Conservation (phyloP, 2,888 invertebrate genomes). For the Helleia helle region DNA sequence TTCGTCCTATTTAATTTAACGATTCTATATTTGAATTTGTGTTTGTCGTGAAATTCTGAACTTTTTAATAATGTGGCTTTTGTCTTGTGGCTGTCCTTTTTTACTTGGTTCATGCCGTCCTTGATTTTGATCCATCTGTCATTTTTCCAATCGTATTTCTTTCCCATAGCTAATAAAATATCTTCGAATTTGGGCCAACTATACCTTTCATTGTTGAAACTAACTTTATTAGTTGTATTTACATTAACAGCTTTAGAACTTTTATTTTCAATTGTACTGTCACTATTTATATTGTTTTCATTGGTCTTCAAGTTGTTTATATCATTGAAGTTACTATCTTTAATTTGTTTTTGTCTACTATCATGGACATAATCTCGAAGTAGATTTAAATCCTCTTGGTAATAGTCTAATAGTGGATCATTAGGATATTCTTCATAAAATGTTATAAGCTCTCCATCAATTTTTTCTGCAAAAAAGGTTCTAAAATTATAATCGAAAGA, state of each 20-base stretch:
- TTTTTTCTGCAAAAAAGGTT: slow-evolving; percentile 46
- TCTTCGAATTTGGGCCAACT: slow-evolving; percentile 62
- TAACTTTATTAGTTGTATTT: slow-evolving; percentile 1
- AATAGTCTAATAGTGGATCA: slow-evolving; percentile 32
- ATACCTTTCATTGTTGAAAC: background rate
- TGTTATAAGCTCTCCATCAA: slow-evolving; percentile 49
- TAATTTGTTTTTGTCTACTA: slow-evolving; percentile 26
- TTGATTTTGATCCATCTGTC: slow-evolving; percentile 65
- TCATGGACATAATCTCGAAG: slow-evolving; percentile 16
- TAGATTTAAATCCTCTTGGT: slow-evolving; percentile 29
- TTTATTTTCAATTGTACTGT: background rate
- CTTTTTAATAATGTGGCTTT: slow-evolving; percentile 25
- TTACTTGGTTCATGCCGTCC: slow-evolving; percentile 34
- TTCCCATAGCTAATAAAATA: slow-evolving; percentile 50
- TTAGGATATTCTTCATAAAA: slow-evolving; percentile 53
- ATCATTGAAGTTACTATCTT: slow-evolving; percentile 22
- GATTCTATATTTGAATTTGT: slow-evolving; percentile 58
- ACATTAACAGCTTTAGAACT: background rate
- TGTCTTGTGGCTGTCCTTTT: too few relatives aligned
- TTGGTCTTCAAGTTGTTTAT: slow-evolving; percentile 15
- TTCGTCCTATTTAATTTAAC: slow-evolving; percentile 58
- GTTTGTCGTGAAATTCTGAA: slow-evolving; percentile 42
- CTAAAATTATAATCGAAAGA: background rate
- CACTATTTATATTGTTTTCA: slow-evolving; percentile 7
- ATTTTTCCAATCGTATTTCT: slow-evolving; percentile 64